phyloP scores from a whole-genome alignment of 2,888 invertebrate genomes.

The Teinopalpus imperialis region DNA sequence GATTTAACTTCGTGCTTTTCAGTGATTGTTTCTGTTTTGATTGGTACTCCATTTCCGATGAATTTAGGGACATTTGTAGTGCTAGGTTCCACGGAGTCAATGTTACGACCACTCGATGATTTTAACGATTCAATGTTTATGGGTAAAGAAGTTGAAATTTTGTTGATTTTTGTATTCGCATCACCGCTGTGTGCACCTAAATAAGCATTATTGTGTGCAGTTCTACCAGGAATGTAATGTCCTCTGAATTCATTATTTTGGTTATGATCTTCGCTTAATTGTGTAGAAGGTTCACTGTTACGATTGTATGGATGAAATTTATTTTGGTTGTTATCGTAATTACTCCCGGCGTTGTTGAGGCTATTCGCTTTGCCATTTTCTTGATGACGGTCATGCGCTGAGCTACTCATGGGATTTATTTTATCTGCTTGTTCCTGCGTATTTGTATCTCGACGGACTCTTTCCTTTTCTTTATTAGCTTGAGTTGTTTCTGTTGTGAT shows the following conservation, averaged over 20 bases:
- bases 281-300: background rate
- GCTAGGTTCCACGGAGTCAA: background rate
- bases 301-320: background rate
- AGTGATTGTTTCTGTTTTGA: slow-evolving; percentile 3
- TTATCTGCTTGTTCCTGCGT: background rate
- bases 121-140: background rate
- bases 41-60: background rate
- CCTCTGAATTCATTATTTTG: slow-evolving; percentile 1
- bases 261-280: background rate
- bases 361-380: slow-evolving; percentile 4
- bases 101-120: background rate
- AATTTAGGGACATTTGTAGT: too few species aligned
- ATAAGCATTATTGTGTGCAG: background rate
- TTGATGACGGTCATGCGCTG: background rate
- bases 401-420: slow-evolving; percentile 2
- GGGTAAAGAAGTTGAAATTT: background rate
- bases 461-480: slow-evolving; percentile 1
- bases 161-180: slow-evolving; percentile 4
- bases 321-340: background rate
- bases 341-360: background rate
- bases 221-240: slow-evolving; percentile 1
- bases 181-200: background rate
- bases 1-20: background rate
- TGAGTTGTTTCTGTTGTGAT: background rate
- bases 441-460: slow-evolving; percentile 15